A percentile compares a stretch with the other conserved stretches of the same genome.
phyloP scores from a whole-genome alignment of 2,113 vertebrate genomes.

The Peromyscus maniculatus region DNA sequence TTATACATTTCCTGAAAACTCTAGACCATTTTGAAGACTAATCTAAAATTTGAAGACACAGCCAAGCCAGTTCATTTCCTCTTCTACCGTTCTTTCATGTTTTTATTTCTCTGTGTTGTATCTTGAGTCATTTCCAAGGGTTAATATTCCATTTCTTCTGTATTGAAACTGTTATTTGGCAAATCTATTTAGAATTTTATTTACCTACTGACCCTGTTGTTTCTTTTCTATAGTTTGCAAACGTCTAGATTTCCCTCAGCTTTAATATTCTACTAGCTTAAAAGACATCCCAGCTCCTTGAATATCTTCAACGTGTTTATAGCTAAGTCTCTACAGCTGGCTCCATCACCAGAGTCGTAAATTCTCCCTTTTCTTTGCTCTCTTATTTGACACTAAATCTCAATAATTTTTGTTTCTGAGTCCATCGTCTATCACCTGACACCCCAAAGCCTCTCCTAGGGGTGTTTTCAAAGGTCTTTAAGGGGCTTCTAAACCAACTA shows the following conservation, averaged over 20 bases:
- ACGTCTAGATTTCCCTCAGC: neutral
- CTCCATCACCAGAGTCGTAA: neutral
- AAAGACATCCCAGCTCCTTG: neutral
- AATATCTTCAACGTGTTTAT: constrained; percentile 23
- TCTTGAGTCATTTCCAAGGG: neutral
- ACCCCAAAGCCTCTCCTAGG: neutral
- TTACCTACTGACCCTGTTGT: neutral
- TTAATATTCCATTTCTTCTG: constrained; percentile 15
- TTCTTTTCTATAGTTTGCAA: neutral
- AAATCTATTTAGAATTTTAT: neutral
- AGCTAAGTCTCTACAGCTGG: neutral
- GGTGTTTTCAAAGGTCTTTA: neutral
- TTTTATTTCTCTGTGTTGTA: neutral
- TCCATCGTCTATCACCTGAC: neutral
- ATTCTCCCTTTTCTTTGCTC: neutral
- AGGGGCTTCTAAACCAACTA: neutral
- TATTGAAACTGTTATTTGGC: constrained; percentile 11
- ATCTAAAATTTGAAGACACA: neutral
- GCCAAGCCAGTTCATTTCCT: neutral
- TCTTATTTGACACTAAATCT: neutral
- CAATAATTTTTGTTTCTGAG: neutral
- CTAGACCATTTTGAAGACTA: neutral
- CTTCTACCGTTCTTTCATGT: neutral
- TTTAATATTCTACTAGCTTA: constrained; percentile 16
- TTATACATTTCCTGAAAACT: constrained; percentile 41